Conservation (phyloP, 2,113 vertebrate species). For the Prunella himalayana region DNA sequence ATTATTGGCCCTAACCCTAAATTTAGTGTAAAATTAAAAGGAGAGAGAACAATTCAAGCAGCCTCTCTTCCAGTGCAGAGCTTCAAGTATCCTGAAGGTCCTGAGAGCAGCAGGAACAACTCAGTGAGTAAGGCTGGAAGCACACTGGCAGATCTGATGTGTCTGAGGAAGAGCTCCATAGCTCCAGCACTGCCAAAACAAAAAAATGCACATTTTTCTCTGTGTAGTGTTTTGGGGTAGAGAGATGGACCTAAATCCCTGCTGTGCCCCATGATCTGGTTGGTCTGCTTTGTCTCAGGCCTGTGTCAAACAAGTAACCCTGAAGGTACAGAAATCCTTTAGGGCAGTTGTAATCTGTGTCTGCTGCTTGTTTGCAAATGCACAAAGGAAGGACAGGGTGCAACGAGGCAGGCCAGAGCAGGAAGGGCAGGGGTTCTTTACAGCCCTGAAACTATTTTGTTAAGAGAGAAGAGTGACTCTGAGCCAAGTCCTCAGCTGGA, state of each 20-base stretch:
- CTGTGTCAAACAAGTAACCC: background rate
- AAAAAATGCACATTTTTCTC: background rate
- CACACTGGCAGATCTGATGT: background rate
- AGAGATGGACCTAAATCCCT: background rate
- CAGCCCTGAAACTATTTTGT: background rate
- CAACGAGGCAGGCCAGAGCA: background rate
- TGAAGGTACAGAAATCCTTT: background rate
- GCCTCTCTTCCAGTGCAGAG: background rate
- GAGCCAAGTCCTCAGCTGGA: background rate
- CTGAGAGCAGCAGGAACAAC: background rate
- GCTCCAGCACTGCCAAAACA: accelerated
- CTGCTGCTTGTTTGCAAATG: background rate
- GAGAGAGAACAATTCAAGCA: background rate
- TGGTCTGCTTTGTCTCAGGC: background rate
- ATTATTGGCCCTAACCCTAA: background rate
- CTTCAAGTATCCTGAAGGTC: background rate
- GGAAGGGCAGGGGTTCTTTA: background rate
- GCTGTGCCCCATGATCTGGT: background rate
- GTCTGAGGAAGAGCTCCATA: background rate
- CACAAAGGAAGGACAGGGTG: too few relatives aligned
- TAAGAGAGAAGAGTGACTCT: background rate
- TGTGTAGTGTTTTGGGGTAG: background rate
- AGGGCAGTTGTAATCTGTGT: background rate
- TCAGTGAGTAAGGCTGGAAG: background rate
- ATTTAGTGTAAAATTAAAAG: background rate